These are phyloP conservation scores for Mionectes olivaceus DNA, from an alignment of 2,797 vertebrate genomes.

Conservation along the genomic window DNA sequence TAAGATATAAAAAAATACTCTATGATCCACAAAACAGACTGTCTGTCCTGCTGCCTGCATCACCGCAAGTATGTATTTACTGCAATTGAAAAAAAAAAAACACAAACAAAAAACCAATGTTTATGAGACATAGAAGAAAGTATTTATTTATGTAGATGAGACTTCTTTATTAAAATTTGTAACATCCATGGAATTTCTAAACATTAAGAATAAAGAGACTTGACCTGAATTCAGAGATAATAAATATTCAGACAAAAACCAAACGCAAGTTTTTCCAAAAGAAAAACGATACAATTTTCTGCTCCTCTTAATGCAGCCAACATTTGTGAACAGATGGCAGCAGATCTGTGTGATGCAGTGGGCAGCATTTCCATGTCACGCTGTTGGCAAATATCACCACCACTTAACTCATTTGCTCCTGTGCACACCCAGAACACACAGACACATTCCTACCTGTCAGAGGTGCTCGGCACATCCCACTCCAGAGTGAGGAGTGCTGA, in stretches of 20 bases:
- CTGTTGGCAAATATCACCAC: conserved; percentile 28
- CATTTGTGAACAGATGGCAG: conserved; percentile 56
- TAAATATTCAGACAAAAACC: not conserved
- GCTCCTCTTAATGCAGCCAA: not conserved
- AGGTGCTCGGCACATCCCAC: not conserved
- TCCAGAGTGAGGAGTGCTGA: not conserved
- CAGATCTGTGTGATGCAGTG: conserved; percentile 36
- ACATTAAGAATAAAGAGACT: not conserved
- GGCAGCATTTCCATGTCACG: conserved; percentile 47
- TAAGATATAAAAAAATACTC: not conserved
- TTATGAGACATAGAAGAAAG: not conserved
- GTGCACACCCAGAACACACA: not conserved
- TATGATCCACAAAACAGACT: not conserved
- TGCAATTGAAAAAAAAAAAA: not conserved
- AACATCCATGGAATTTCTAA: not conserved
- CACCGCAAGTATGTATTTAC: not conserved
- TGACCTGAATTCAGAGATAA: not conserved
- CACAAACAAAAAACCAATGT: not conserved
- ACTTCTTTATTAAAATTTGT: not conserved
- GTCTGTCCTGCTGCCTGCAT: not conserved
- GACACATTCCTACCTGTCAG: not conserved
- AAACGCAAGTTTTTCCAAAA: not conserved
- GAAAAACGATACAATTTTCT: not conserved
- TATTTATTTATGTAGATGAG: not conserved
- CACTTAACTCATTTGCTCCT: not conserved